phyloP scores from a whole-genome alignment of 2,113 vertebrate genomes.

The Hydrolagus affinis region DNA sequence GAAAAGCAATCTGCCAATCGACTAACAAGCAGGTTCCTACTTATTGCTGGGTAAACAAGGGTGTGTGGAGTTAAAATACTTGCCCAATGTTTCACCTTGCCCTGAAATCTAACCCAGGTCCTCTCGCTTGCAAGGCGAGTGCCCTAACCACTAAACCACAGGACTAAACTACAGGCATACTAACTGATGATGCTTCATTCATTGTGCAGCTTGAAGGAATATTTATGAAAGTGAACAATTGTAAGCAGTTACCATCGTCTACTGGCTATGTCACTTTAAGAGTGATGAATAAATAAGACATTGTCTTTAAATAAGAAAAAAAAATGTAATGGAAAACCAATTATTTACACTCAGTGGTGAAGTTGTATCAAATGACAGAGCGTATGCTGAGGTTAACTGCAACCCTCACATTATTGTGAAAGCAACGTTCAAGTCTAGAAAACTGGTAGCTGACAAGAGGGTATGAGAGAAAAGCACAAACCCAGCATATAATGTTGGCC shows the following conservation, averaged over 20 bases:
- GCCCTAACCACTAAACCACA: no score
- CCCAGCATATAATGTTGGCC: background rate
- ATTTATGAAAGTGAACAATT: background rate
- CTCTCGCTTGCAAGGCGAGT: no score
- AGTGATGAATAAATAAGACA: background rate
- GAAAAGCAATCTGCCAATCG: no score
- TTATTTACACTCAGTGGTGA: background rate
- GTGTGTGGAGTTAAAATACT: no score
- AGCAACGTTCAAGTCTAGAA: background rate
- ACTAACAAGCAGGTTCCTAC: no score
- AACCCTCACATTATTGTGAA: background rate
- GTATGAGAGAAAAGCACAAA: background rate
- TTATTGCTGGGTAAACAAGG: no score
- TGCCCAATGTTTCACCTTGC: no score
- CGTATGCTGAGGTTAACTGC: background rate
- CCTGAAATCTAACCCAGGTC: no score
- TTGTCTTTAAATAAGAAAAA: background rate
- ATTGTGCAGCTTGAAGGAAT: background rate
- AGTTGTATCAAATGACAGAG: background rate
- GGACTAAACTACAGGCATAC: no score
- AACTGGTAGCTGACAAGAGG: background rate
- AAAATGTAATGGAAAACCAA: background rate
- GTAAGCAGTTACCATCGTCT: background rate
- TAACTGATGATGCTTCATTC: background rate
- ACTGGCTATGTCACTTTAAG: background rate